phyloP scores from a whole-genome alignment of 2,113 vertebrate species.

The Mixornis gularis region DNA sequence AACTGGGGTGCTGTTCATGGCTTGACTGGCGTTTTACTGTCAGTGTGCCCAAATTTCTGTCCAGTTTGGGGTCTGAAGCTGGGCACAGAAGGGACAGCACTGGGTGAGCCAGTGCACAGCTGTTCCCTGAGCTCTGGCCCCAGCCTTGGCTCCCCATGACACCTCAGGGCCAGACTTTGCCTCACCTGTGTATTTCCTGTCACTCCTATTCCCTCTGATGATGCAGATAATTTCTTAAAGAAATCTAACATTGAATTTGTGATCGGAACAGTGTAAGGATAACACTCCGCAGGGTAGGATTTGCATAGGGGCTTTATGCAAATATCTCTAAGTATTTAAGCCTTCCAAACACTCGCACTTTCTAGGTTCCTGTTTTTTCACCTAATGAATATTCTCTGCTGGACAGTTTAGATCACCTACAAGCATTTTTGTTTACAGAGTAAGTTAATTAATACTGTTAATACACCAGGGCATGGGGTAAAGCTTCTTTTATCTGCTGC shows the following conservation, averaged over 20 bases:
- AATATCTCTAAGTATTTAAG: slow-evolving; percentile 15
- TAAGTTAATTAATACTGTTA: neutral
- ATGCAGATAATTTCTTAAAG: neutral
- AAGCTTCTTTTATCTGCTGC: neutral
- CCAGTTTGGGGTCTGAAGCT: neutral
- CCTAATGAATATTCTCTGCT: neutral
- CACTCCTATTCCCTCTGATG: neutral
- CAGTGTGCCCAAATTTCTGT: neutral
- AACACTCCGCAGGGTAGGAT: neutral
- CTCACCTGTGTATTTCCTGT: neutral
- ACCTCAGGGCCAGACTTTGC: neutral
- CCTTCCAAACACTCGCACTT: neutral
- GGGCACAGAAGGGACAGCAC: neutral
- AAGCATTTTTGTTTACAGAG: slow-evolving; percentile 17
- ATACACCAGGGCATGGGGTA: neutral
- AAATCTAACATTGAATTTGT: neutral
- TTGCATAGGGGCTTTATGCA: neutral
- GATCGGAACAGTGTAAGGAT: neutral
- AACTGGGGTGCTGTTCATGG: neutral
- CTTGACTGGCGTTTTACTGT: neutral
- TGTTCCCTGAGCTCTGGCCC: neutral
- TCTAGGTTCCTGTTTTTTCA: neutral
- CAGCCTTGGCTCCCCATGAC: neutral
- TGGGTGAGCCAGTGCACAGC: neutral
- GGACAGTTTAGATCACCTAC: neutral